A percentile compares a stretch with the other conserved stretches of the same genome.
Evolutionary conservation across 2,888 invertebrate genomes (phyloP).

Genomic region (Rhorus exstirpatorius): DNA sequence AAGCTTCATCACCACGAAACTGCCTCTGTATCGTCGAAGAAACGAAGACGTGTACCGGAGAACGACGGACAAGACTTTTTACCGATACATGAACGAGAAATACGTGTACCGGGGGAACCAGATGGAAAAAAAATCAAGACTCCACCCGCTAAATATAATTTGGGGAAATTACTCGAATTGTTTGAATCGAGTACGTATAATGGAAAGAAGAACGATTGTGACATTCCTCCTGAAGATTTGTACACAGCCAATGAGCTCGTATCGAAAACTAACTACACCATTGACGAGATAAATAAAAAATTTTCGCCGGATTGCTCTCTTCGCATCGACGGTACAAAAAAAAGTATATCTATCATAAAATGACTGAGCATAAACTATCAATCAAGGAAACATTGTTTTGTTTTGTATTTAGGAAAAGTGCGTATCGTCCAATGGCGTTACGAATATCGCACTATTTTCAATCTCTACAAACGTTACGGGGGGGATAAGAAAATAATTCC

Average conservation of each 20-base stretch:
- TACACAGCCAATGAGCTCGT: slow-evolving; percentile 4
- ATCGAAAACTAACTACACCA: not conserved
- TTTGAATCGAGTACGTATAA: slow-evolving; percentile 10
- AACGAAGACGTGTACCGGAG: not conserved
- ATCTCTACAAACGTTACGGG: not conserved
- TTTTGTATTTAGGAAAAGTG: not conserved
- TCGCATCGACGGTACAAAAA: not conserved
- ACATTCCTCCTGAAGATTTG: slow-evolving; percentile 2
- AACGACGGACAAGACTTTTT: slow-evolving; percentile 1
- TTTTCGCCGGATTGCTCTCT: slow-evolving; percentile 6
- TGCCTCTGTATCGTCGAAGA: not conserved
- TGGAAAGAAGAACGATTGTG: slow-evolving; percentile 8
- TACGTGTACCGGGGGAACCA: not conserved
- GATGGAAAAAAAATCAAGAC: slow-evolving; percentile 8
- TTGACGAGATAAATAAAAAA: not conserved
- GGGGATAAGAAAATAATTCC: not conserved
- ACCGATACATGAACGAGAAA: too few relatives aligned
- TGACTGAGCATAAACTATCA: not conserved
- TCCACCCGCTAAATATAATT: slow-evolving; percentile 14
- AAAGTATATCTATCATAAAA: not conserved
- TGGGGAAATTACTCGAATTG: slow-evolving; percentile 2
- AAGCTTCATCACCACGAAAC: not conserved
- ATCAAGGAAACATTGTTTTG: too few relatives aligned
- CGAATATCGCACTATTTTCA: slow-evolving; percentile 4
- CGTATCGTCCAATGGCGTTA: slow-evolving; percentile 1